Conservation (phyloP, 2,888 invertebrate genomes). For the Nysson spinosus region DNA sequence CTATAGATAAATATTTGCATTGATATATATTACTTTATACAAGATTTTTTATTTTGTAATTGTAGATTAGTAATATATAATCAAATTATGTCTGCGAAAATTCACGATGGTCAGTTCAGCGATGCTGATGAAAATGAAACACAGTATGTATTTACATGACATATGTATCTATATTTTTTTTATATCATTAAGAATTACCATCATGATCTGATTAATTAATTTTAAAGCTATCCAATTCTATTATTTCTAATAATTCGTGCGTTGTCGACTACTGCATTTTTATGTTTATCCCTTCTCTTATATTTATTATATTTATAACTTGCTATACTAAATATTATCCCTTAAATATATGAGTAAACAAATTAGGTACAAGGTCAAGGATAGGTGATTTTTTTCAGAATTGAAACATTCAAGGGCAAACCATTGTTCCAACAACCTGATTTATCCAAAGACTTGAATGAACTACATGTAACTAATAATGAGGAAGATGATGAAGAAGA, state of each 20-base stretch:
- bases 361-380: too few relatives aligned
- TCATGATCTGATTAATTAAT: too few relatives aligned
- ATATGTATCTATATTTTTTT: conserved; percentile 23
- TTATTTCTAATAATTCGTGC: neutral
- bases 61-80: neutral
- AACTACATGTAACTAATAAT: conserved; percentile 35
- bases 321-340: too few relatives aligned
- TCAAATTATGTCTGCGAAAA: conserved; percentile 12
- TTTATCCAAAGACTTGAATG: conserved; percentile 12
- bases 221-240: conserved; percentile 13
- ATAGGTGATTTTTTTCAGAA: conserved; percentile 20
- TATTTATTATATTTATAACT: too few relatives aligned
- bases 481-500: conserved; percentile 38
- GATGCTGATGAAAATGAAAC: conserved; percentile 75
- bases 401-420: conserved; percentile 12
- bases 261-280: too few relatives aligned
- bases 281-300: too few relatives aligned
- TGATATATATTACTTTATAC: too few relatives aligned
- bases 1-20: too few relatives aligned
- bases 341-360: too few relatives aligned
- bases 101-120: conserved; percentile 76
- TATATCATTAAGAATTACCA: neutral
- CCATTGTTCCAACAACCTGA: conserved; percentile 11
- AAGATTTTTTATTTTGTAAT: too few relatives aligned
- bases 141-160: conserved; percentile 39